Evolutionary conservation across 2,113 vertebrate genomes (phyloP).

Genomic region (Cisticola juncidis): DNA sequence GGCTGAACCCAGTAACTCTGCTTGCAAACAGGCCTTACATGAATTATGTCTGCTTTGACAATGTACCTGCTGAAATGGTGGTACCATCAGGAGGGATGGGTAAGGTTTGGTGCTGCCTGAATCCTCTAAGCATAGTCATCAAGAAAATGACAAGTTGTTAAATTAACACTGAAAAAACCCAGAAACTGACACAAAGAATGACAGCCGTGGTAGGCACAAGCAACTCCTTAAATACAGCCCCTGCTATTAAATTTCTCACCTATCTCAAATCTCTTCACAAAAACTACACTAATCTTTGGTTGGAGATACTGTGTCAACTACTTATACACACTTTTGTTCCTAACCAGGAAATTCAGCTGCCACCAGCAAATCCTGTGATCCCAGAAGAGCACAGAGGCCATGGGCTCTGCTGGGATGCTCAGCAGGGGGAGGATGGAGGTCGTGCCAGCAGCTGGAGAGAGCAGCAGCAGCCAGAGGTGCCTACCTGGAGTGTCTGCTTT

Average conservation of each 20-base stretch:
- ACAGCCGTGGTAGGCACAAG: accelerated
- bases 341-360: background rate
- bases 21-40: background rate
- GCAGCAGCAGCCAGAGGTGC: accelerated
- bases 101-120: background rate
- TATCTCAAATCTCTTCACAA: background rate
- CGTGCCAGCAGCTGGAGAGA: background rate
- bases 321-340: background rate
- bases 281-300: background rate
- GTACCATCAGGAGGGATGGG: background rate
- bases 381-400: background rate
- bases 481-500: constrained; percentile 75
- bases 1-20: background rate
- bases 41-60: background rate
- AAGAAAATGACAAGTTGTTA: background rate
- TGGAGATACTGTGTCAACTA: background rate
- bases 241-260: background rate
- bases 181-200: background rate
- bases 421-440: background rate
- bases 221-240: background rate
- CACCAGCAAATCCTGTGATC: background rate
- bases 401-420: background rate
- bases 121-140: background rate
- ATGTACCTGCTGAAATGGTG: background rate
- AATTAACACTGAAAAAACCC: background rate